These are phyloP conservation scores for Chesias legatella DNA, from an alignment of 2,888 invertebrate genomes.

Conservation along the genomic window DNA sequence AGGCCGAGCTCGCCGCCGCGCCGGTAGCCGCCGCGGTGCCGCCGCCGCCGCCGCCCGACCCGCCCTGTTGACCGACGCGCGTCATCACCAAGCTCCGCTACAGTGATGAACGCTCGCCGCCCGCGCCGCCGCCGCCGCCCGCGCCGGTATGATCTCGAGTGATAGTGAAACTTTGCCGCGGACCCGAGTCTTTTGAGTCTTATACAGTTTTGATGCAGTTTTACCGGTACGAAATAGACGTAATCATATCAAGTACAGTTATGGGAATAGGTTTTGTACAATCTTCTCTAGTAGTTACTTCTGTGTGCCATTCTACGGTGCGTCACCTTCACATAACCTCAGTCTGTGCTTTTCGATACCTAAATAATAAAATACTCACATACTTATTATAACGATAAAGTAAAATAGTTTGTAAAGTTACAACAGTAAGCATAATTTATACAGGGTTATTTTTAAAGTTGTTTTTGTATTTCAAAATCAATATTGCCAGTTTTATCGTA, in stretches of 20 bases:
- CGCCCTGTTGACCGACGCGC: conserved; percentile 70
- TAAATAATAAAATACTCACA: conserved; percentile 72
- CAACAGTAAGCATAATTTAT: conserved; percentile 78
- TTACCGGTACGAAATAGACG: conserved; percentile 43
- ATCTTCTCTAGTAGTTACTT: conserved; percentile 63
- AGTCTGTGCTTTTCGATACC: conserved; percentile 68
- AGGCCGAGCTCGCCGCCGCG: conserved; percentile 50
- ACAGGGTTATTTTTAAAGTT: conserved; percentile 78
- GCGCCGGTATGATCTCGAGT: conserved; percentile 31
- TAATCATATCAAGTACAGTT: conserved; percentile 76
- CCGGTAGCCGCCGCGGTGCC: conserved; percentile 13
- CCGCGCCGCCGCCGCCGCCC: conserved; percentile 35
- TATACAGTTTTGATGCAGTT: conserved; percentile 41
- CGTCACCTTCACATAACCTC: conserved; percentile 73
- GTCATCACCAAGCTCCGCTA: conserved; percentile 53
- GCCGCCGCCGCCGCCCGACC: conserved; percentile 28
- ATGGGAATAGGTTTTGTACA: conserved; percentile 63
- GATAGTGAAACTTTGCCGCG: conserved; percentile 25
- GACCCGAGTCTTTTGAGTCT: conserved; percentile 25
- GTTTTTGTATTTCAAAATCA: conserved; percentile 36
- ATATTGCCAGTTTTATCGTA: conserved; percentile 26
- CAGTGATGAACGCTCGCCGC: conserved; percentile 53
- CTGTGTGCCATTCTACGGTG: conserved; percentile 74
- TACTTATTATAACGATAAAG: conserved; percentile 48
- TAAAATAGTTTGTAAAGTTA: conserved; percentile 65